Conservation (phyloP, 2,113 vertebrate species). For the Gallinago undulata region DNA sequence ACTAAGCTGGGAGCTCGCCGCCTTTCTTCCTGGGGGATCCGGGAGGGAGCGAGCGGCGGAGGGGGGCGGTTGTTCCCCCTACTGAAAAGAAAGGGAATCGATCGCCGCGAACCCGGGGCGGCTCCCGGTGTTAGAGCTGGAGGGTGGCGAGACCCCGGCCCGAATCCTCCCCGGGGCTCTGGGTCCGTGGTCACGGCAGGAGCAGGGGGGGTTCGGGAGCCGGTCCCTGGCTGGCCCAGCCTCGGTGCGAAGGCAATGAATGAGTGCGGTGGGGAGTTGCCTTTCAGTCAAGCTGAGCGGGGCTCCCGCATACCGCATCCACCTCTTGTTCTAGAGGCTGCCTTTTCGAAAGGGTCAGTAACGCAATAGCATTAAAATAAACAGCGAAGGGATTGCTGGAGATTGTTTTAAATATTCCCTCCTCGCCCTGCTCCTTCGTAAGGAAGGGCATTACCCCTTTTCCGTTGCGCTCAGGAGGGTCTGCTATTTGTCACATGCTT, state of each 20-base stretch:
- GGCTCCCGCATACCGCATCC: accelerated
- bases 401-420: neutral
- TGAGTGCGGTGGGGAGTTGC: neutral
- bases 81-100: accelerated
- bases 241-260: neutral
- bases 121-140: too few relatives aligned
- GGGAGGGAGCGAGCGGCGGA: neutral
- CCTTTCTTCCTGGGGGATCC: neutral
- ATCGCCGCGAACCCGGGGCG: neutral
- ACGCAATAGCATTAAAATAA: neutral
- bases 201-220: accelerated
- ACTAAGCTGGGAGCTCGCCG: neutral
- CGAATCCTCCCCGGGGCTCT: accelerated
- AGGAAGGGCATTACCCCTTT: neutral
- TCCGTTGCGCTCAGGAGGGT: neutral
- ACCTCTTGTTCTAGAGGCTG: neutral
- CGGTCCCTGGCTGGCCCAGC: neutral
- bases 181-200: neutral
- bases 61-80: neutral
- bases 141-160: neutral
- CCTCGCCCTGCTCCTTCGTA: neutral
- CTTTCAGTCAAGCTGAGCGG: accelerated
- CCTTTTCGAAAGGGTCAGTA: neutral
- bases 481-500: neutral
- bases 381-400: neutral